Percentiles rank a stretch among this genome's conserved stretches.
Evolutionary conservation across 2,888 invertebrate genomes (phyloP).

Genomic region (Rapana venosa): DNA sequence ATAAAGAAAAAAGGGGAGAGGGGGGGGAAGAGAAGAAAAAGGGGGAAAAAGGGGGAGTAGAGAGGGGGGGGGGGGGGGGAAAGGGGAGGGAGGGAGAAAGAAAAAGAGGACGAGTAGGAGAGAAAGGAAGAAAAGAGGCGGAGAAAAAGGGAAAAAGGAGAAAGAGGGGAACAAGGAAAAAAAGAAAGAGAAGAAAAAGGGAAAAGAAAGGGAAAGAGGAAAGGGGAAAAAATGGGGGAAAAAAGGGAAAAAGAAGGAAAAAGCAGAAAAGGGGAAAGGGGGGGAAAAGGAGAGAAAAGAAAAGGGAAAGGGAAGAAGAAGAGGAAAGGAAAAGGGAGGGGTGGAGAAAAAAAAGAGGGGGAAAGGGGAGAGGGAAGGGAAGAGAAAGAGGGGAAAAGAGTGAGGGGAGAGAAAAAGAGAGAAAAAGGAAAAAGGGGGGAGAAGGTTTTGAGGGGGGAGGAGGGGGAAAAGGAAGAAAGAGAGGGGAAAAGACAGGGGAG

Average conservation of each 20-base stretch:
- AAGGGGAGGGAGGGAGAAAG: neutral
- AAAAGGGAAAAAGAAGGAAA: too few relatives aligned
- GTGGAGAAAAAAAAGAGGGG: neutral
- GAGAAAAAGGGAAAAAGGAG: neutral
- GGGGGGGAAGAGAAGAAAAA: neutral
- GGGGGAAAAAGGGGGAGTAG: neutral
- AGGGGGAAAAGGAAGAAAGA: too few relatives aligned
- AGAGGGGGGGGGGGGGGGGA: neutral
- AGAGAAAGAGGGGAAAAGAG: neutral
- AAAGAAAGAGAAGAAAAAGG: neutral
- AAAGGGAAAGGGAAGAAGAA: too few relatives aligned
- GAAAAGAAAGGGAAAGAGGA: neutral
- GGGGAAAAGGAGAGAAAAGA: neutral
- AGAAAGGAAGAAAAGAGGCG: neutral
- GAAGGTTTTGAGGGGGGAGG: too few relatives aligned
- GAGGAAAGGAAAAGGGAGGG: neutral
- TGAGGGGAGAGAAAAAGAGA: too few relatives aligned
- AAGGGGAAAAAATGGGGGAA: too few relatives aligned
- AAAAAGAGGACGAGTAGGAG: neutral
- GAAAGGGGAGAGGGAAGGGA: neutral
- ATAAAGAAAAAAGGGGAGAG: neutral
- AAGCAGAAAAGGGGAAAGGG: neutral
- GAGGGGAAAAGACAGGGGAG: too few relatives aligned
- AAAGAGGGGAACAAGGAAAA: neutral
- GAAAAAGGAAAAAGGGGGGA: too few relatives aligned